Conservation (phyloP, 2,113 vertebrate genomes). For the Dermatemys mawii region DNA sequence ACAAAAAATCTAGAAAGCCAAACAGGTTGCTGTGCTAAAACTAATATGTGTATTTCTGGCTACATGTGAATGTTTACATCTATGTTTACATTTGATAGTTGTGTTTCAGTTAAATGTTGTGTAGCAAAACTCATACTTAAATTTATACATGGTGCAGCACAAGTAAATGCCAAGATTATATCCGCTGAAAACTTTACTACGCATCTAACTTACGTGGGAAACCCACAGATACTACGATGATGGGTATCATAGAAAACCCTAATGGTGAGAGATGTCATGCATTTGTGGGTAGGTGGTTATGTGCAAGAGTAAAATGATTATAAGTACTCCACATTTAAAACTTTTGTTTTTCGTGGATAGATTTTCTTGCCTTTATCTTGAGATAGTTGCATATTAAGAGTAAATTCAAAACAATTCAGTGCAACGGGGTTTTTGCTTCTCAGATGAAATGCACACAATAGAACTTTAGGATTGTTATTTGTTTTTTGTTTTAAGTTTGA, state of each 20-base stretch:
- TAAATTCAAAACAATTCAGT: neutral
- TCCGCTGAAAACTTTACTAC: neutral
- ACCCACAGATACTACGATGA: neutral
- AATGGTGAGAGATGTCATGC: neutral
- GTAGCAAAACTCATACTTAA: neutral
- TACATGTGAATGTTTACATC: neutral
- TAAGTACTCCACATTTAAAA: fast-evolving
- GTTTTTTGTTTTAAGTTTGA: neutral
- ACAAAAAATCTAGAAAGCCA: neutral
- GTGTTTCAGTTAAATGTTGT: neutral
- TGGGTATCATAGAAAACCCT: neutral
- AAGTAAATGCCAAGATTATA: neutral
- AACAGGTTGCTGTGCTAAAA: neutral
- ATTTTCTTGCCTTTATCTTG: fast-evolving
- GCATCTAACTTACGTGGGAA: neutral
- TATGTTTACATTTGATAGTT: neutral
- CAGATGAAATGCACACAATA: neutral
- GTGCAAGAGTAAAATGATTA: neutral
- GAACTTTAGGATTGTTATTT: neutral
- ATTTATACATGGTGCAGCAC: too few species aligned
- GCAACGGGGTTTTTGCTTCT: neutral
- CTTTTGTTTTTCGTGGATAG: neutral
- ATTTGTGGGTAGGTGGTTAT: neutral
- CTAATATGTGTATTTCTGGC: fast-evolving
- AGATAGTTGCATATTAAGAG: neutral